phyloP scores from a whole-genome alignment of 2,888 invertebrate species.

The Limnephilus rhombicus region DNA sequence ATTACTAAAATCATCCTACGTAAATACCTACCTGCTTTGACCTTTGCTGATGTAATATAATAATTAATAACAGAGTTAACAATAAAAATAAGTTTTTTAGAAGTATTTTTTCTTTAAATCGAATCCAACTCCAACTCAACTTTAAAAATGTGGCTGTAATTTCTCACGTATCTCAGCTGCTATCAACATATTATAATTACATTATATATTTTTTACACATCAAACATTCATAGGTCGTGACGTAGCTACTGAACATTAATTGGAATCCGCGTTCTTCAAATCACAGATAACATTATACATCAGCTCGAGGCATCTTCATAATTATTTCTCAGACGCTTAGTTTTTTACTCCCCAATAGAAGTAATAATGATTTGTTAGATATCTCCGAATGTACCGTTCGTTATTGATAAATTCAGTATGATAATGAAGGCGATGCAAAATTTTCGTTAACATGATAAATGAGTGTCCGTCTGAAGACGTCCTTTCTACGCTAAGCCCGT shows the following conservation, averaged over 20 bases:
- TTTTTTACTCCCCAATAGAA: not conserved
- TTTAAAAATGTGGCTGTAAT: not conserved
- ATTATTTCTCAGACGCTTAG: not conserved
- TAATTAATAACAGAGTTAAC: too few species aligned
- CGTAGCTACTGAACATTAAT: constrained; percentile 37
- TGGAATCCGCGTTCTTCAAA: constrained; percentile 8
- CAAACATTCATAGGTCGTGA: constrained; percentile 9
- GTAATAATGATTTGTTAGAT: not conserved
- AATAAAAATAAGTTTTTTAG: too few species aligned
- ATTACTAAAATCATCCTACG: too few species aligned
- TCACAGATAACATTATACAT: not conserved
- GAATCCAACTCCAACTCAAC: not conserved
- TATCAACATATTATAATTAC: not conserved
- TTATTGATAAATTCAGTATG: constrained; percentile 30
- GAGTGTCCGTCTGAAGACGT: constrained; percentile 12
- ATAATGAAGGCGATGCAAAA: constrained; percentile 43
- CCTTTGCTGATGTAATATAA: too few species aligned
- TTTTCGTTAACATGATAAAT: constrained; percentile 41
- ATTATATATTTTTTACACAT: not conserved
- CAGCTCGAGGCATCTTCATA: constrained; percentile 14
- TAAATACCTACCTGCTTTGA: too few species aligned
- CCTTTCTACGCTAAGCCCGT: constrained; percentile 7
- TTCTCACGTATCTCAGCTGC: not conserved
- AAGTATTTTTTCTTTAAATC: too few species aligned
- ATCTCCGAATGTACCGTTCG: constrained; percentile 12